Base-by-base conservation (phyloP, 2,797 vertebrate species). In the Sebastiscus albofasciatus region DNA sequence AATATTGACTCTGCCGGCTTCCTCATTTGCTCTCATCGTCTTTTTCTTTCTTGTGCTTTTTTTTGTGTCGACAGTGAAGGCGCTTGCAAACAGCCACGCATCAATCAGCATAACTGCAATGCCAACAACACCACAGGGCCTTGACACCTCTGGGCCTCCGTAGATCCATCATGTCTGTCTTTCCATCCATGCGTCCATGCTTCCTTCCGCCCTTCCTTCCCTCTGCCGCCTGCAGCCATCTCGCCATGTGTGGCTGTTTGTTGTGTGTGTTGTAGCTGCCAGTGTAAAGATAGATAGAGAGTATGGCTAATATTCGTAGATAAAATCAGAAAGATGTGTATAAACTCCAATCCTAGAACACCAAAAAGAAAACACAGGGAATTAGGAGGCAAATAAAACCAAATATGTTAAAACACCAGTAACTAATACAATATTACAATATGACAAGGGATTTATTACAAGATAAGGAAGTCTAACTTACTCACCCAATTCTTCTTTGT, bases 41-140 rank as follows among this genome's bases (percentile, higher is more conserved):
- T 89, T 92, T 90, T 94, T 94, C 88, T 92, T 92, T 91, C 87
- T 89, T 90, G 74, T 94, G 82, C 88, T 89, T 90, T 86, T 92
- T 93, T 92, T 65, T 93, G 87, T 93, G 75, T 93, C 83, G 91
- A 95, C 95, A 96, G 95, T 96, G 95, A 95, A 88, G 88, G 87
- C 83, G 90, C 90, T 94, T 94, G 93, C 92, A 95, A 95, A 93
- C 92, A 86, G 90, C 90, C 93, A 93, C 77, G 75, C 92, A 93
- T 91, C 93, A 85, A 56, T 88, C 89, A 75, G 85, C 84, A 91
- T 92, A 81, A 91, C 86, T 75, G 77, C 89, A 92, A 88, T 89
- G 80, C 90, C 91, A 90, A 79, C 85, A 75, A 34, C 93, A 89
- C 85, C 89, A 70, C 88, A 75, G 83, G 83, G 90, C 88, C 88